phyloP scores from a whole-genome alignment of 2,113 vertebrate genomes.

The Paramisgurnus dabryanus region DNA sequence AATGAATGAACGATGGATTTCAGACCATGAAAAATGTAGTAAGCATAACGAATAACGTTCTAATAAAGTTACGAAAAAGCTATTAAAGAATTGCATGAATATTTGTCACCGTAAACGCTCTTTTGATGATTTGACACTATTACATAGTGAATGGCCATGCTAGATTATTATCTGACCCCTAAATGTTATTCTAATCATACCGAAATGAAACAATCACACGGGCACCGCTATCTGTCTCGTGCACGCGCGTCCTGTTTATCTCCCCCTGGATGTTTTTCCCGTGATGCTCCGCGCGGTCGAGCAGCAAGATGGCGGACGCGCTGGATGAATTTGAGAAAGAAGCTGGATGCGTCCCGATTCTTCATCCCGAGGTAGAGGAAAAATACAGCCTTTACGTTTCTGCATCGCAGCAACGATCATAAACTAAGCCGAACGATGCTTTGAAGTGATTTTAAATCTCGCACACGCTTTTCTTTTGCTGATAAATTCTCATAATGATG shows the following conservation, averaged over 20 bases:
- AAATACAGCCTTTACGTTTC: not conserved
- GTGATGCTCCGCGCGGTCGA: slow-evolving; percentile 85
- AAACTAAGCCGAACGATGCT: not conserved
- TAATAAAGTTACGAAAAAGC: no score
- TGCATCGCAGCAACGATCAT: not conserved
- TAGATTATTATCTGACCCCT: no score
- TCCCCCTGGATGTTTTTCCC: slow-evolving; percentile 69
- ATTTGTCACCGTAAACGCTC: no score
- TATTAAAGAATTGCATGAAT: no score
- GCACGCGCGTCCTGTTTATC: slow-evolving; percentile 54
- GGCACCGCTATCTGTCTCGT: slow-evolving; percentile 4
- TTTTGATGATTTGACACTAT: no score
- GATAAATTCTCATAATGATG: not conserved
- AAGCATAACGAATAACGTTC: no score
- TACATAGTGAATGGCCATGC: no score
- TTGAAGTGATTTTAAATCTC: not conserved
- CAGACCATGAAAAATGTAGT: no score
- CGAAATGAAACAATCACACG: not conserved
- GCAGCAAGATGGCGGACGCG: slow-evolving; percentile 95
- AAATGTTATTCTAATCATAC: no score
- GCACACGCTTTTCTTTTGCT: not conserved
- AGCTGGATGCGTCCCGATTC: slow-evolving; percentile 91
- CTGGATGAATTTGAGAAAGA: slow-evolving; percentile 94
- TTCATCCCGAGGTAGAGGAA: slow-evolving; percentile 88
- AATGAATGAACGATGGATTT: no score